Conservation (phyloP, 2,113 vertebrate genomes). For the Gadus chalcogrammus region DNA sequence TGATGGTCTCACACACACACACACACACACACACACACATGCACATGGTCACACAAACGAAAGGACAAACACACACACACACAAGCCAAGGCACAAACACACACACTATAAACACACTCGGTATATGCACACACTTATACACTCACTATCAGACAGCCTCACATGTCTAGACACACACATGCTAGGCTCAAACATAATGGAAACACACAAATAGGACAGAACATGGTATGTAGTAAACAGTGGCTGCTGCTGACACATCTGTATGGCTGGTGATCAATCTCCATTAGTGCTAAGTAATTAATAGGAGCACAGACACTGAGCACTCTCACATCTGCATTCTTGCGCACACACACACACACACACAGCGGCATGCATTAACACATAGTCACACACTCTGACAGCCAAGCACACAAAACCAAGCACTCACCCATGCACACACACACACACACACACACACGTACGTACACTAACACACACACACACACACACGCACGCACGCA, state of each 20-base stretch:
- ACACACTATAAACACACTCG: neutral
- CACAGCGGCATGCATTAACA: neutral
- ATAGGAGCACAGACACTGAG: slow-evolving; percentile 51
- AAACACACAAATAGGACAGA: too few species aligned
- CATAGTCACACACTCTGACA: too few species aligned
- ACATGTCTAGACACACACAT: neutral
- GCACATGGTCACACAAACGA: too few species aligned
- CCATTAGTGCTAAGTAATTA: slow-evolving; percentile 69
- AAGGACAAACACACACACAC: too few species aligned
- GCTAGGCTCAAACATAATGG: neutral
- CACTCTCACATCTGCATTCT: slow-evolving; percentile 39
- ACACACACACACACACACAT: neutral
- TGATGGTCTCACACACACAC: neutral
- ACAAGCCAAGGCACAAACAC: too few species aligned
- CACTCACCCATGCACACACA: slow-evolving; percentile 35
- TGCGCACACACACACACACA: slow-evolving; percentile 4
- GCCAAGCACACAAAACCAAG: slow-evolving; percentile 40
- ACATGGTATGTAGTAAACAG: too few species aligned
- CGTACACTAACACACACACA: neutral
- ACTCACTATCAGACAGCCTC: neutral
- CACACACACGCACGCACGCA: slow-evolving; percentile 13
- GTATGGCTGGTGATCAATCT: slow-evolving; percentile 66
- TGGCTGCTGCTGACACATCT: slow-evolving; percentile 33
- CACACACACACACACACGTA: neutral
- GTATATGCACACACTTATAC: neutral